Base-by-base conservation (phyloP, 1,140 invertebrate genomes). In the Philotrypesis tridentata region DNA sequence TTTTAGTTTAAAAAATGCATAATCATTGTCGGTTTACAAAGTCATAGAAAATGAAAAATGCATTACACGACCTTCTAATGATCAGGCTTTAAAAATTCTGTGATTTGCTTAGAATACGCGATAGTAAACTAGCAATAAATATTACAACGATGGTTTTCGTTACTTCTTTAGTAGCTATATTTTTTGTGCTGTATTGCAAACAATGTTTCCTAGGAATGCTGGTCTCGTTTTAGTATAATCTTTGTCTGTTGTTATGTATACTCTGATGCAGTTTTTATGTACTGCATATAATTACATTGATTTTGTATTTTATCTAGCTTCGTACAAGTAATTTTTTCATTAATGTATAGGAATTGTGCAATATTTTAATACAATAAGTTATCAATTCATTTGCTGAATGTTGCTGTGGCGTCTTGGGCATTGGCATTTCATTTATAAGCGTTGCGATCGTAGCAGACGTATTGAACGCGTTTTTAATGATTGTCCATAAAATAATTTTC, bases 1-100 rank as follows among this genome's bases (percentile, higher is more conserved):
- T n/a, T n/a, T n/a, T n/a, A n/a, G n/a, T n/a, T n/a, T n/a, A 55
- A 70, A 79, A 72, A 80, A 55, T 67, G 12, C n/a, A 21, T 25
- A 80, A 80, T 80, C 79, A 33, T 80, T 80, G 74, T 74, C 40
- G 12, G 23, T 43, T 72, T 65, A 63, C 67, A 71, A 79, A 61
- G 48, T 73, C 79, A 29, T 33, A 73, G 63, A 23, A 63, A 65
- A 73, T 73, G 14, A 43, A 27, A 63, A n/a, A 65, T 40, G 25
- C 25, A 73, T 65, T 17, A 2, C 1, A 12, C 11, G 63, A 73
- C 60, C 23, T 80, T 71, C 31, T 72, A 72, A 63, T 43, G 55
- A 48, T 75, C 74, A 80, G 79, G 79, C 79, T 67, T 74, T 55
- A 31, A 12, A 74, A 80, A 11, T 68, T 63, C 60, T 23, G 1